A percentile compares a stretch with the other conserved stretches of the same genome.
These are phyloP conservation scores for Euspilapteryx auroguttella DNA, from an alignment of 2,888 invertebrate genomes.

Conservation along the genomic window DNA sequence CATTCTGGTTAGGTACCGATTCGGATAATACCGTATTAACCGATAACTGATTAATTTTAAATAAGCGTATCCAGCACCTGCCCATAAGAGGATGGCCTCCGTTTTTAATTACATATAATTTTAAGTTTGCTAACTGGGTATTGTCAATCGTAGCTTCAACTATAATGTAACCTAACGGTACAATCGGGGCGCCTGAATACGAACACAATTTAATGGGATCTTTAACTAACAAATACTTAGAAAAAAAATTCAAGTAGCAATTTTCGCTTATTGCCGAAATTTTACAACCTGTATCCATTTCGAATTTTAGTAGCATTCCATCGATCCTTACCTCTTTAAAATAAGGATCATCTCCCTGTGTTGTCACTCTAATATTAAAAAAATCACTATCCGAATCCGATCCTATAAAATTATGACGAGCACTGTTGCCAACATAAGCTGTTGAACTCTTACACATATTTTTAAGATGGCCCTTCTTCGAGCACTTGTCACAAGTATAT, in stretches of 20 bases:
- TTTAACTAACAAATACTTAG: too few relatives aligned
- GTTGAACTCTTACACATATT: conserved; percentile 10
- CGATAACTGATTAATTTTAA: conserved; percentile 4
- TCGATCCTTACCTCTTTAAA: not conserved
- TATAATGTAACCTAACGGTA: too few relatives aligned
- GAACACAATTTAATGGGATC: too few relatives aligned
- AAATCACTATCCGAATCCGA: not conserved
- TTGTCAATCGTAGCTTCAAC: too few relatives aligned
- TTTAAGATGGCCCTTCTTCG: conserved; percentile 10
- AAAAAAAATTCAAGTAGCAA: too few relatives aligned
- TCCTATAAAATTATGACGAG: not conserved
- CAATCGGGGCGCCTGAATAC: too few relatives aligned
- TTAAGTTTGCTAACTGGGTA: too few relatives aligned
- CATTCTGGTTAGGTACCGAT: too few relatives aligned
- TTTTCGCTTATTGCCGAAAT: too few relatives aligned
- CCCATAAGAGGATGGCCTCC: not conserved
- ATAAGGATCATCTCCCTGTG: not conserved
- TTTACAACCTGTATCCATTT: too few relatives aligned
- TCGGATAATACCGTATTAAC: too few relatives aligned
- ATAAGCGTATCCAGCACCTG: conserved; percentile 2
- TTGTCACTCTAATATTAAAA: conserved; percentile 1
- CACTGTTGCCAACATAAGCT: not conserved
- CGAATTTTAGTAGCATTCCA: not conserved
- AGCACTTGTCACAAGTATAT: conserved; percentile 12
- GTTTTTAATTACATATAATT: conserved; percentile 6